These are phyloP conservation scores for Gorsachius magnificus DNA, from an alignment of 2,797 vertebrate species.

Conservation along the genomic window DNA sequence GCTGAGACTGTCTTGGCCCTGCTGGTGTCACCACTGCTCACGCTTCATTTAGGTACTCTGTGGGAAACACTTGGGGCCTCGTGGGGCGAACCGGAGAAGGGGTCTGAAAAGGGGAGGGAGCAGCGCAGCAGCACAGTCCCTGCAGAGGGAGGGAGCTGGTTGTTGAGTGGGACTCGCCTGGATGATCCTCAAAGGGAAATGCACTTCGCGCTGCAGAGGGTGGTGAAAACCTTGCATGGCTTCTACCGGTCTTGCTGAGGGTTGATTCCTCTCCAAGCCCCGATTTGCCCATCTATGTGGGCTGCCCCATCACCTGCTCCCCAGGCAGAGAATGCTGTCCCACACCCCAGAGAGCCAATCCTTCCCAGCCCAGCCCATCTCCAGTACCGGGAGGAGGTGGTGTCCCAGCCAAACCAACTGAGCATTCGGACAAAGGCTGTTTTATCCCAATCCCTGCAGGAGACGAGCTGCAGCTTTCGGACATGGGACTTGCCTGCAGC, in stretches of 20 bases:
- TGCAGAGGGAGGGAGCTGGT: not conserved
- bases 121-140: not conserved
- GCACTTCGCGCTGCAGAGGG: not conserved
- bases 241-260: not conserved
- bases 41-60: not conserved
- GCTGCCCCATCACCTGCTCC: not conserved
- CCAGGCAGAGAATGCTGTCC: too few relatives aligned
- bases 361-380: not conserved
- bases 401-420: not conserved
- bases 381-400: accelerated
- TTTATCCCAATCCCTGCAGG: not conserved
- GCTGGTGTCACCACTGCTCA: accelerated
- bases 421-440: accelerated
- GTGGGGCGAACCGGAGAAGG: not conserved
- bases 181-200: not conserved
- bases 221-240: not conserved
- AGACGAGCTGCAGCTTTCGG: not conserved
- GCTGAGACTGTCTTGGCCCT: accelerated
- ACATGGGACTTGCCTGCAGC: not conserved
- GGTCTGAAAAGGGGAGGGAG: not conserved
- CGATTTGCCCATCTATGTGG: accelerated
- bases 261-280: not conserved
- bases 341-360: not conserved
- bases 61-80: accelerated
- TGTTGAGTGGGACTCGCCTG: not conserved